A percentile compares a stretch with the other conserved stretches of the same genome.
Conservation (phyloP, 1,140 invertebrate species). For the Eumaeus atala region DNA sequence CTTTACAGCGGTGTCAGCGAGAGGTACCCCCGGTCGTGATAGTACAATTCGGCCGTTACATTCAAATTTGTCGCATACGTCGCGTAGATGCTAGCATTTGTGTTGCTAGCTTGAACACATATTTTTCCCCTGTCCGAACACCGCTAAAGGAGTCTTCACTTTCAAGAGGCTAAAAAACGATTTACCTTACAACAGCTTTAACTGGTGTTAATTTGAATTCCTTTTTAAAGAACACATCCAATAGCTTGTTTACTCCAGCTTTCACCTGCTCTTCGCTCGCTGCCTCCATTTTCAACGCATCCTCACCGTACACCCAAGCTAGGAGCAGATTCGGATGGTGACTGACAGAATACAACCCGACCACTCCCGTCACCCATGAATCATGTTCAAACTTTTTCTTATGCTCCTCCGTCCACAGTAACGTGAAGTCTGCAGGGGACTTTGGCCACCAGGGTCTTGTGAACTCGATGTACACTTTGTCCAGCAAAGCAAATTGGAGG, state of each 20-base stretch:
- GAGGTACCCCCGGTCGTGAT: no score
- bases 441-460: constrained; percentile 78
- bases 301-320: constrained; percentile 76
- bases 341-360: constrained; percentile 79
- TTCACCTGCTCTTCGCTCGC: constrained; percentile 67
- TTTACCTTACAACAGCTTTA: constrained; percentile 44
- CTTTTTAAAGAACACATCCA: constrained; percentile 45
- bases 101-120: no score
- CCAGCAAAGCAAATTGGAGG: constrained; percentile 81
- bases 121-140: no score
- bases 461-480: constrained; percentile 86
- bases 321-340: constrained; percentile 80
- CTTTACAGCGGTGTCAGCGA: no score
- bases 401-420: constrained; percentile 77
- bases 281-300: constrained; percentile 76
- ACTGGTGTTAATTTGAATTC: constrained; percentile 46
- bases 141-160: no score
- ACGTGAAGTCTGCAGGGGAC: constrained; percentile 60
- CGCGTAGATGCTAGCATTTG: no score
- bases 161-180: no score
- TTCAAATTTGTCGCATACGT: no score
- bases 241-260: constrained; percentile 61
- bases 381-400: constrained; percentile 51
- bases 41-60: no score
- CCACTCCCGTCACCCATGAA: constrained; percentile 78